Percentiles rank a stretch among this genome's conserved stretches.
These are phyloP conservation scores for Sebastiscus tertius DNA, from an alignment of 2,797 vertebrate genomes.

Conservation along the genomic window DNA sequence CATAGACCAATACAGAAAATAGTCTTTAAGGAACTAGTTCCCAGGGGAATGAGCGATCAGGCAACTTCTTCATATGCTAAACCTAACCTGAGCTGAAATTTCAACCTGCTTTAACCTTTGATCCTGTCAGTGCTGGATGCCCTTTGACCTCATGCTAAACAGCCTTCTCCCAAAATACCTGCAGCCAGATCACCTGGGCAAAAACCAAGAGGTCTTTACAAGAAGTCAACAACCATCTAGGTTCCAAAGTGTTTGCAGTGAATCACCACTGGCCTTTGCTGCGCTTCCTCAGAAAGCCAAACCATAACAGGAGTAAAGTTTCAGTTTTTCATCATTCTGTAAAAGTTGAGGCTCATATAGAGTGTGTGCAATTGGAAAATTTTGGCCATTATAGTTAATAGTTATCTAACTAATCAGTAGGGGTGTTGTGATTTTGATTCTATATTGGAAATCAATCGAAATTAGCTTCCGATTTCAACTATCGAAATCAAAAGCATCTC, in stretches of 20 bases:
- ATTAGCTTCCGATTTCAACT: too few species aligned
- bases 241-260: not conserved
- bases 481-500: too few species aligned
- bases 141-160: conserved; percentile 36
- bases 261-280: not conserved
- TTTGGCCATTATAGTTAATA: not conserved
- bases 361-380: not conserved
- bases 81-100: conserved; percentile 19
- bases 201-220: conserved; percentile 10
- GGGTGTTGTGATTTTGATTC: too few species aligned
- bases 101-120: conserved; percentile 5
- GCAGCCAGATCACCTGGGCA: conserved; percentile 15
- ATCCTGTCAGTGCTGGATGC: conserved; percentile 2
- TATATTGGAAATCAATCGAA: too few species aligned
- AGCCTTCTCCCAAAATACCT: conserved; percentile 34
- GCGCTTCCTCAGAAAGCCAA: not conserved
- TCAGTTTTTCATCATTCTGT: not conserved
- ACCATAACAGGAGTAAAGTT: not conserved
- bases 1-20: not conserved
- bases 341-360: not conserved
- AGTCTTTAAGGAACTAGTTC: not conserved
- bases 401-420: not conserved
- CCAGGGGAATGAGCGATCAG: not conserved
- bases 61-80: conserved; percentile 2
- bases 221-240: not conserved